phyloP scores from a whole-genome alignment of 2,113 vertebrate genomes.

The Dipodomys merriami region DNA sequence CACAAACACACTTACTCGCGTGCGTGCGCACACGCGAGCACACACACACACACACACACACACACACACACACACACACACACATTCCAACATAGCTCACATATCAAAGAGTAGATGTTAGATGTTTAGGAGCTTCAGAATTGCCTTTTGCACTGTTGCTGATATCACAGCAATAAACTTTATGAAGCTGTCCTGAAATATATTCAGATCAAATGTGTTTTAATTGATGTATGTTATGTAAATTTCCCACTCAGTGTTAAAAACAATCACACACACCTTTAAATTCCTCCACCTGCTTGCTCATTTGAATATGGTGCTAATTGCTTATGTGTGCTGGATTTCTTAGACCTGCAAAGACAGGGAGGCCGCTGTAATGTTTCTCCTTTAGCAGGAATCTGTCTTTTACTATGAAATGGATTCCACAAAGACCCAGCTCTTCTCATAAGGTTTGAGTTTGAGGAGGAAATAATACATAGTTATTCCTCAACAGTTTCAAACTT shows the following conservation, averaged over 20 bases:
- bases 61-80: no score
- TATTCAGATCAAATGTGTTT: conserved; percentile 19
- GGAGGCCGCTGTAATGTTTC: neutral
- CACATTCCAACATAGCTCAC: neutral
- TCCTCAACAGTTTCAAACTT: neutral
- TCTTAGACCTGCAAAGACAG: neutral
- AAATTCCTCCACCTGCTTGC: neutral
- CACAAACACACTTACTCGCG: no score
- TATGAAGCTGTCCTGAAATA: neutral
- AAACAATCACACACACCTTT: conserved; percentile 16
- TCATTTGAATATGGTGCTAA: neutral
- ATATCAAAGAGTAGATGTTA: neutral
- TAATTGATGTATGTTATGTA: neutral
- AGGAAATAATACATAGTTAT: rapidly evolving
- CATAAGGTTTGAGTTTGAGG: neutral
- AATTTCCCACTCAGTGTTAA: neutral
- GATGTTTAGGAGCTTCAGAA: neutral
- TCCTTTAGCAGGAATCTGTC: neutral
- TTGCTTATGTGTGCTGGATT: neutral
- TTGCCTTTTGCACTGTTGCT: neutral
- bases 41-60: no score
- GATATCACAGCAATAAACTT: neutral
- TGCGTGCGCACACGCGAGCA: no score
- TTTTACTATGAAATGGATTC: neutral
- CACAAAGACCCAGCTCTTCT: neutral